Base-by-base conservation (phyloP, 2,888 invertebrate species). In the Odiellus spinosus region DNA sequence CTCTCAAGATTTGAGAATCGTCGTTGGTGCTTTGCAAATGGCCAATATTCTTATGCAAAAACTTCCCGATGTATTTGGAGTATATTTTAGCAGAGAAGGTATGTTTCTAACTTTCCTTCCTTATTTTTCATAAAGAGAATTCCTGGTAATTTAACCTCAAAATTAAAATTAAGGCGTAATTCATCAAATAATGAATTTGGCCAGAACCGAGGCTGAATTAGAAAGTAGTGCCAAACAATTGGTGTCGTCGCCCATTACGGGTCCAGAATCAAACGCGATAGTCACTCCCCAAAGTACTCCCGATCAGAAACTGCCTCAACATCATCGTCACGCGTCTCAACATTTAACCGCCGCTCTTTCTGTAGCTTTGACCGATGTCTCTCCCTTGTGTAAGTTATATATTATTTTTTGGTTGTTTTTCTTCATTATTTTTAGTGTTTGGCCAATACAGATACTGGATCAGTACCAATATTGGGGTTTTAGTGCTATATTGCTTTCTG, bases 31-130 rank as follows among this genome's bases (percentile, higher is more conserved):
- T 38, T 71, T 96, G 44, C 96, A 98, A 70, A 83, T 98, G 77
- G 90, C 91, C 4, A 87, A 90, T 67, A 87, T 96, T 58, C 71
- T 98, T 52, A 91, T 96, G 86, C 83, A 86, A 66, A 91, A 95
- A 61, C 70, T 98, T 59, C 91, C 95, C 0, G 84, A 91, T 54
- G 81, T 93, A 48, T 98, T 96, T 72, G 83, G 82, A 42, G 81
- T 86, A 50, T 90, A 91, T 71, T 98, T 98, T 69, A 77, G 90
- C 11, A 78, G 95, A 53, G 96, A 98, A 71, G 96, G 96, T 63
- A 49, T 51, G 40, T 15, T 50, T 33, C 21, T 21, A 18, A 41
- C 10, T 5, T n/a, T n/a, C n/a, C n/a, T n/a, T n/a, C n/a, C 33
- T 38, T 2, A 3, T 17, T 18, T 38, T 15, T n/a, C 10, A 12